Evolutionary conservation across 2,797 vertebrate genomes (phyloP), one percentile per base, ranked within the genome.

Genomic region (Epinephelus coioides): DNA sequence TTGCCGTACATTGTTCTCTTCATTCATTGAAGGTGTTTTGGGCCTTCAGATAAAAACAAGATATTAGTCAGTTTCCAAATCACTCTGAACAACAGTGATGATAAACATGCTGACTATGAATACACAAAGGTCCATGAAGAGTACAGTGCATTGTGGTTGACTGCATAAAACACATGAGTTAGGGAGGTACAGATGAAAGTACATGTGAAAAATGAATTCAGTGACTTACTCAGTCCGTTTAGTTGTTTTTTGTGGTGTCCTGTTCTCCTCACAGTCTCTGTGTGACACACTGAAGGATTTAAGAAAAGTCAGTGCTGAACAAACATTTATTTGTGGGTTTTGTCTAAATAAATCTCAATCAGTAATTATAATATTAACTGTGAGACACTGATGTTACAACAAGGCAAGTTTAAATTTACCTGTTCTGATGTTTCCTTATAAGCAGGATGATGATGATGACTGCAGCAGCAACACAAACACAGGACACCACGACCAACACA

Each of bases 1-100:
- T 21, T 0, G 25, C n/a, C 63, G 19, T 5, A 17, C 0, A n/a
- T 38, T 7, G 2, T 30, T 49, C 25, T 0, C 1, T 21, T 0
- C 0, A 0, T 2, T 51, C 19, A 66, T 38, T 21, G 38, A 66
- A 38, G 47, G 19, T 38, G 63, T 66, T 11, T 0, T 1, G 23
- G 7, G 0, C 19, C 47, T 51, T 66, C 7, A 51, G 19, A 66
- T 21, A 5, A 66, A 49, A 66, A 51, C 27, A 57, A 19, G 27
- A 34, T 6, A 30, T 30, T 30, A 30, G 6, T 54, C 38, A 40
- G 38, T 40, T 40, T 6, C 23, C 5, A 7, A 54, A 54, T 25
- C 2, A 14, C 10, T 40, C 38, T 40, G 0, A 40, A 40, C 30
- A 30, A 30, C 30, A 30, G 6, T 30, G 30, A 30, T 30, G 30